phyloP scores from a whole-genome alignment of 2,797 vertebrate genomes.

The Anabacerthia variegaticeps region DNA sequence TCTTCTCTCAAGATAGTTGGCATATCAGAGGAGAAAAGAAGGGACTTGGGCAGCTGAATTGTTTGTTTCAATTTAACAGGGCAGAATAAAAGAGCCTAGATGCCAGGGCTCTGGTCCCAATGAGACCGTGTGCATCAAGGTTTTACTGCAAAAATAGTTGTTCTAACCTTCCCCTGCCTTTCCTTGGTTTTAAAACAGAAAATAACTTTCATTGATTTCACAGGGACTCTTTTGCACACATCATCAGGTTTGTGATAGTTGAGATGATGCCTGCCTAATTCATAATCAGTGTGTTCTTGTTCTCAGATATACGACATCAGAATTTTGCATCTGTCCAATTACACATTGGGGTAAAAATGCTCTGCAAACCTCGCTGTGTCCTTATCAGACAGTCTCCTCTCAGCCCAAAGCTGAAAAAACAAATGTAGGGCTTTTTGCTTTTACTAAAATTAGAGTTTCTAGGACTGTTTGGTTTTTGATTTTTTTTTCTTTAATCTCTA shows the following conservation, averaged over 20 bases:
- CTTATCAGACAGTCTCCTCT: neutral
- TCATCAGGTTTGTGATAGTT: neutral
- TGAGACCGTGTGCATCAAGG: neutral
- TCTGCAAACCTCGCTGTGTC: neutral
- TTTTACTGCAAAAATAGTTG: neutral
- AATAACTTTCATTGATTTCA: neutral
- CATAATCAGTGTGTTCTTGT: neutral
- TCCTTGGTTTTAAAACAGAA: neutral
- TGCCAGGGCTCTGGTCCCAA: neutral
- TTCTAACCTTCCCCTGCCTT: neutral
- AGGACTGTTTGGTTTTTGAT: neutral
- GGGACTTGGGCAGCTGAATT: neutral
- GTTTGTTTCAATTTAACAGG: conserved; percentile 47
- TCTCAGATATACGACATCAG: neutral
- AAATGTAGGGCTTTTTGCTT: neutral
- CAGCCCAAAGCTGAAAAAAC: neutral
- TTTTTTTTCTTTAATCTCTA: neutral
- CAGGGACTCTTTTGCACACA: neutral
- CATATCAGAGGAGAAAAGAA: conserved; percentile 15
- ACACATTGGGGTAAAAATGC: neutral
- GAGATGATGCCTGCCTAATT: neutral
- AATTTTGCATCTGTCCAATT: neutral
- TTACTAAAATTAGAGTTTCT: neutral
- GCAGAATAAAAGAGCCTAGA: conserved; percentile 31
- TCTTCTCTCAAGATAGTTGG: neutral